Conservation (phyloP, 2,888 invertebrate genomes). For the Lathronympha strigana region DNA sequence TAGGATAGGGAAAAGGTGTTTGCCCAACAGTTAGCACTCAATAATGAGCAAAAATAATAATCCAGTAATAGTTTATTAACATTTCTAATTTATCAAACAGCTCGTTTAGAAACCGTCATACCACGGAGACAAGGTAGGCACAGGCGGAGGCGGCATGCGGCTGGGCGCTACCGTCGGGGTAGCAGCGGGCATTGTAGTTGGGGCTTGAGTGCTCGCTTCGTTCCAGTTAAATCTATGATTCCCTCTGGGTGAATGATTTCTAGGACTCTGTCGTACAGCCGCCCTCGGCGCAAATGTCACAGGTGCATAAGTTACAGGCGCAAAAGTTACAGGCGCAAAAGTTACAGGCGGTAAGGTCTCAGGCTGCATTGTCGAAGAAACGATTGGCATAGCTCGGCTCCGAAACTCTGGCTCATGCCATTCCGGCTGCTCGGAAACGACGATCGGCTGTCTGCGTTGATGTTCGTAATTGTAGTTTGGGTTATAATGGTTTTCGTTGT, state of each 20-base stretch:
- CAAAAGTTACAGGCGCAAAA: not conserved
- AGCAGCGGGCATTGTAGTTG: conserved; percentile 22
- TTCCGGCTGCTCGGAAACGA: conserved; percentile 8
- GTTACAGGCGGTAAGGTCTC: too few relatives aligned
- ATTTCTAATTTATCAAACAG: conserved; percentile 16
- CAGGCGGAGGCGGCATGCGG: conserved; percentile 49
- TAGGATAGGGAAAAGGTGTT: too few relatives aligned
- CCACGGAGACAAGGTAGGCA: conserved; percentile 63
- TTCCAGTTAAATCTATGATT: conserved; percentile 54
- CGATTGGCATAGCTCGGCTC: not conserved
- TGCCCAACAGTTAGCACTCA: too few relatives aligned
- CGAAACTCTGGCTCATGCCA: conserved; percentile 19
- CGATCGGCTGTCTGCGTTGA: conserved; percentile 21
- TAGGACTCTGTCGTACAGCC: conserved; percentile 17
- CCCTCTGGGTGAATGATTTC: conserved; percentile 48
- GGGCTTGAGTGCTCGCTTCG: conserved; percentile 43
- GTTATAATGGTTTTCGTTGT: too few relatives aligned
- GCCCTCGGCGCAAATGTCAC: conserved; percentile 18
- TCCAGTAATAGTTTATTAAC: not conserved
- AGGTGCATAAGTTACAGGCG: not conserved
- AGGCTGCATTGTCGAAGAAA: conserved; percentile 3
- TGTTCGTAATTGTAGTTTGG: conserved; percentile 28
- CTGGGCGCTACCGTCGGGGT: conserved; percentile 33
- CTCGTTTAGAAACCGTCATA: conserved; percentile 60
- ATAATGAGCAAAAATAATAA: too few relatives aligned